Conservation (phyloP, 1,140 invertebrate genomes). For the Papilio machaon region DNA sequence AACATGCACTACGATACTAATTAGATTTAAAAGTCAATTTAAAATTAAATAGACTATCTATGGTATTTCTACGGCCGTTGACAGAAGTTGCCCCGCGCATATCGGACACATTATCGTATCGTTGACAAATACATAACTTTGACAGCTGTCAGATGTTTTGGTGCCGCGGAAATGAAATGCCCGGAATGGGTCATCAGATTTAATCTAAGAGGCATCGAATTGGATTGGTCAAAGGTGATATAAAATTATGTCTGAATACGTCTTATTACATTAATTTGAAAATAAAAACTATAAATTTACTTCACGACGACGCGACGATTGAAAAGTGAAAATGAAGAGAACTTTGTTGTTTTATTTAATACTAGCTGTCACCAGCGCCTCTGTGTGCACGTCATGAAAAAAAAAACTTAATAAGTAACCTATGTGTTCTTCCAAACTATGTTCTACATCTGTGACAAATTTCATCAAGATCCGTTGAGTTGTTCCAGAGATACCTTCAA, state of each 20-base stretch:
- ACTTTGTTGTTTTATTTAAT: background rate
- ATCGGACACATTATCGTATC: constrained; percentile 7
- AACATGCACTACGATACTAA: background rate
- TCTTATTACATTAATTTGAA: background rate
- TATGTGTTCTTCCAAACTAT: too few species aligned
- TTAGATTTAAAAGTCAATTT: background rate
- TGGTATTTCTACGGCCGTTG: background rate
- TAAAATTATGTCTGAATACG: background rate
- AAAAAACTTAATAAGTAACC: too few species aligned
- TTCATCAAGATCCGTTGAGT: too few species aligned
- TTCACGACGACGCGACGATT: too few species aligned
- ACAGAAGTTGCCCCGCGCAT: background rate
- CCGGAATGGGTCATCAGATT: background rate
- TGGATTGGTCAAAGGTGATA: background rate
- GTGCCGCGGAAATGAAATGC: background rate
- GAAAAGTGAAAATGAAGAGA: background rate
- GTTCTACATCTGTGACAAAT: too few species aligned
- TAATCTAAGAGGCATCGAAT: background rate
- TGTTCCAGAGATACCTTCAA: too few species aligned
- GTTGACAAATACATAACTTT: background rate
- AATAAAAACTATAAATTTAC: background rate
- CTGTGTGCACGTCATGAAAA: too few species aligned
- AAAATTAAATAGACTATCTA: background rate
- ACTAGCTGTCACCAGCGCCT: too few species aligned
- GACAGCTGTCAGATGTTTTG: background rate